Evolutionary conservation across 2,888 invertebrate species (phyloP), one percentile per base, ranked within the genome.

Genomic region (Rhyacophila evoluta): DNA sequence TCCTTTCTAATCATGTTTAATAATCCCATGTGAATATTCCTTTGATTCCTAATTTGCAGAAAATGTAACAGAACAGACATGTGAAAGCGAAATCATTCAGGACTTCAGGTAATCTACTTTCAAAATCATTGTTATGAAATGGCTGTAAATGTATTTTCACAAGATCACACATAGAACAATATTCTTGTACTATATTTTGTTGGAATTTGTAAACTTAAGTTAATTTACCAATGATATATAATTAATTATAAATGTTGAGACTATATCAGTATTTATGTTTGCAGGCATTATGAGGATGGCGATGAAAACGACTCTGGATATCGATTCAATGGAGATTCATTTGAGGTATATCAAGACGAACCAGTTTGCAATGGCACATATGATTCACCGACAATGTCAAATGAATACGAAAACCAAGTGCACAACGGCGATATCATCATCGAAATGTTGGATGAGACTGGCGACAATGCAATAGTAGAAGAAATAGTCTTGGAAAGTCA

Each of bases 31-130:
- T 25, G 38, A 19, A 55, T 19, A 19, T 19, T 55, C 55, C 55
- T 55, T 55, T 55, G 55, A 55, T 55, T 55, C 55, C 55, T 55
- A 19, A 10, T 8, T 55, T 55, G 25, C 55, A 55, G 55, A 55
- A 55, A 6, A 55, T 19, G 1, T 19, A 55, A 19, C 12, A 8
- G 8, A 55, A 10, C 25, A 55, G 55, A 25, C 25, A 1, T 8
- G 8, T 8, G 25, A 0, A 8, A 19, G 55, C 19, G 55, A 55
- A 25, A 8, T 55, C 19, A 25, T 55, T 55, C 19, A 55, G 19
- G 55, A 55, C 25, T 2, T 33, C 29, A 25, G 55, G 55, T 55
- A 55, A 25, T 25, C 19, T n/a, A 39, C 15, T 39, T 39, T 39
- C 39, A 5, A 10, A 39, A n/a, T n/a, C n/a, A n/a, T n/a, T n/a